Evolutionary conservation across 2,797 vertebrate genomes (phyloP).

Genomic region (Potorous gilbertii): DNA sequence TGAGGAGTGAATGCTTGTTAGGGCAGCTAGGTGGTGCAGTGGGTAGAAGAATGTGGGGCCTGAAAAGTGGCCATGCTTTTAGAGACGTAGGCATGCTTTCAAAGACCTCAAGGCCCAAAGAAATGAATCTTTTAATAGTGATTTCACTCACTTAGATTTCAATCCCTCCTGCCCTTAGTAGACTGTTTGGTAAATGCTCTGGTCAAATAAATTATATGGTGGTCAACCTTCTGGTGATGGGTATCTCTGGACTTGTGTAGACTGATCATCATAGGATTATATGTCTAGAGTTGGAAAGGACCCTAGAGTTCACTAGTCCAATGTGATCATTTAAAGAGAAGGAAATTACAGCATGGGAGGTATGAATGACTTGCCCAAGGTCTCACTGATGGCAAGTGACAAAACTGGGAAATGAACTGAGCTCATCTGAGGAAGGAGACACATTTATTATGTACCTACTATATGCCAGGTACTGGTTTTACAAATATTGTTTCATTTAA

Average conservation of each 20-base stretch:
- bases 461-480: not conserved
- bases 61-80: not conserved
- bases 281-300: not conserved
- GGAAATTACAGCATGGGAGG: too few relatives aligned
- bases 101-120: not conserved
- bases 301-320: not conserved
- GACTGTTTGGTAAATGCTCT: not conserved
- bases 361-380: too few relatives aligned
- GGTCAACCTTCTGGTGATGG: not conserved
- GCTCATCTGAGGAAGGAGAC: not conserved
- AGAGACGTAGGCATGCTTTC: not conserved
- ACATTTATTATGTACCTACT: not conserved
- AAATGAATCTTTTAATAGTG: not conserved
- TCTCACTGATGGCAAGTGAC: too few relatives aligned
- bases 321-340: too few relatives aligned
- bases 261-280: not conserved
- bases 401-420: not conserved
- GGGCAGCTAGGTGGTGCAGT: not conserved
- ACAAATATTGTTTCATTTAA: not conserved
- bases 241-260: not conserved
- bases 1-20: not conserved
- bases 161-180: not conserved
- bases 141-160: not conserved
- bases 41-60: not conserved
- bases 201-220: not conserved